Percentiles rank a stretch among this genome's conserved stretches.
Conservation (phyloP, 2,888 invertebrate genomes). For the Pristionchus japonicus region DNA sequence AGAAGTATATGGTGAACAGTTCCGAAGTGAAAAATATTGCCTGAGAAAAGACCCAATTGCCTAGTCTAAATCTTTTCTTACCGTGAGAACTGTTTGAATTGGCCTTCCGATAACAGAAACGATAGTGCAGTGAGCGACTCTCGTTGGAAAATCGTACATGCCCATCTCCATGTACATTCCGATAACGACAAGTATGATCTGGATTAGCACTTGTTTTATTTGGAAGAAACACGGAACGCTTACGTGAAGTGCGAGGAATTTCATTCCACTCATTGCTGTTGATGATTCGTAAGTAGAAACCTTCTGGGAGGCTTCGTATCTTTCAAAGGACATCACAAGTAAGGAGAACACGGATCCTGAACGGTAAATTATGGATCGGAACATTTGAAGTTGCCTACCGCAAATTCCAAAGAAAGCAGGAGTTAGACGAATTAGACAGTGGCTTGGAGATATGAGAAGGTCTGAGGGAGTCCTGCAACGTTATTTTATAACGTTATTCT, state of each 20-base stretch:
- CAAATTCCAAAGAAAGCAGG: not conserved
- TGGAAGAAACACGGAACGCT: not conserved
- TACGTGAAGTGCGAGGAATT: not conserved
- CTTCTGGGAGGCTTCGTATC: not conserved
- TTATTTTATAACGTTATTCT: not conserved
- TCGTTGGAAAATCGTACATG: not conserved
- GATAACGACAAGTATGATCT: not conserved
- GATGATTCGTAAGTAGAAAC: not conserved
- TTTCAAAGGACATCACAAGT: not conserved
- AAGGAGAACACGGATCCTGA: not conserved
- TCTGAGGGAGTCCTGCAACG: not conserved
- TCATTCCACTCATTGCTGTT: not conserved
- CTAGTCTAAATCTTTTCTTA: not conserved
- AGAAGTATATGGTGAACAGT: not conserved
- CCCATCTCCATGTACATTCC: not conserved
- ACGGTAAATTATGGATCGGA: not conserved
- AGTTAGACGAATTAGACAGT: not conserved
- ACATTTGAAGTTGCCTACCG: not conserved
- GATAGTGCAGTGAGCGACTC: not conserved
- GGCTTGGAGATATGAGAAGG: not conserved
- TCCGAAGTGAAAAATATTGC: too few species aligned
- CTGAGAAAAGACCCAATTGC: too few species aligned
- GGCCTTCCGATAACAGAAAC: not conserved
- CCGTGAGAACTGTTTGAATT: not conserved
- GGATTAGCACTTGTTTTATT: not conserved